Base-by-base conservation (phyloP, 2,888 invertebrate species). In the Coenonympha glycerion region DNA sequence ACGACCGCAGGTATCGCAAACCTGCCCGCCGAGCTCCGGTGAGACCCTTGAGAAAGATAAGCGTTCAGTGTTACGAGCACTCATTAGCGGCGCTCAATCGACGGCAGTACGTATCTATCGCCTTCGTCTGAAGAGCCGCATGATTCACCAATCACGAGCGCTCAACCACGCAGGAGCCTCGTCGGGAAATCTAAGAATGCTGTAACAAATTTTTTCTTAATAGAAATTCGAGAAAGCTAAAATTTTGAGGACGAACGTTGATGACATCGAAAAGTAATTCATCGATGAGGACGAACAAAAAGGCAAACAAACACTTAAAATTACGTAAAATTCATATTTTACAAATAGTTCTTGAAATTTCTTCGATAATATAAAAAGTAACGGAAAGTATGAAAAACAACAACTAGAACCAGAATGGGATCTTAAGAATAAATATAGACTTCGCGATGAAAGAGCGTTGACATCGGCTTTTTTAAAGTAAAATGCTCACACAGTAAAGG, bases 1-100 rank as follows among this genome's bases (percentile, higher is more conserved):
- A n/a, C n/a, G n/a, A n/a, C n/a, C n/a, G n/a, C n/a, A n/a, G n/a
- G n/a, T n/a, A n/a, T n/a, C n/a, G n/a, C n/a, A n/a, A n/a, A n/a
- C n/a, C n/a, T n/a, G n/a, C 41, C 15, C 13, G 31, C 21, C 28
- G 26, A 16, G 39, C 44, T 49, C 47, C 47, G 34, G 39, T 44
- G 47, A 49, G 36, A 50, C 45, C 44, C 49, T 51, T 11, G 37
- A 56, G 34, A 37, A 19, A 33, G 50, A 58, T 54, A 57, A 55
- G 52, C 47, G 21, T 47, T 45, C 19, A 47, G 47, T 40, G 47
- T 44, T 34, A 47, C 16, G 21, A 28, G 11, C 28, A 26, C 16
- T 36, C 36, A 18, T 26, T 36, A 46, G 46, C 22, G 9, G 22
- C 31, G 21, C 36, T 36, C 21, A 19, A 15, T 22, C 50, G 28